Percentiles rank a stretch among this genome's conserved stretches.
Conservation (phyloP, 37 sponge, comb jelly and placozoan species). For the Mnemiopsis leidyi region DNA sequence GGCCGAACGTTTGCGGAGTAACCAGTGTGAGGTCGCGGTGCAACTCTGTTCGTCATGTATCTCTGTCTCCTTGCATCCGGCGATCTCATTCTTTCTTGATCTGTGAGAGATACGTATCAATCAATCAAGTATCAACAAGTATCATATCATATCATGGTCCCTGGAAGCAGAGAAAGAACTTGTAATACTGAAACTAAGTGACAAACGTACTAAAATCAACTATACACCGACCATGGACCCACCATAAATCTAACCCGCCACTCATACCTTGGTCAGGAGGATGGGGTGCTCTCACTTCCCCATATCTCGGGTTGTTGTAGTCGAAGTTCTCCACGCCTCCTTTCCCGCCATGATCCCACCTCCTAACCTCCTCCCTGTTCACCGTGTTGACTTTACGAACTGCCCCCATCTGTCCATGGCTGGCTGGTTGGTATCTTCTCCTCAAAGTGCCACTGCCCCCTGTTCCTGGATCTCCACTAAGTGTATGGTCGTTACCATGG, state of each 20-base stretch:
- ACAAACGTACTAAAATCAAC: no score
- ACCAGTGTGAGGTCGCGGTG: no score
- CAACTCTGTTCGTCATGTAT: background rate
- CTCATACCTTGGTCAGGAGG: background rate
- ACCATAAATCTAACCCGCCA: background rate
- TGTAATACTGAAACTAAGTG: no score
- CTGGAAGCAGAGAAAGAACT: no score
- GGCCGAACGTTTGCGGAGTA: no score
- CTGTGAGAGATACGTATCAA: no score
- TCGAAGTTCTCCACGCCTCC: background rate
- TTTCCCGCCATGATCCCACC: background rate
- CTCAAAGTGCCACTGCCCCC: background rate
- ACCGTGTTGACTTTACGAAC: background rate
- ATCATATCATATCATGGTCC: no score
- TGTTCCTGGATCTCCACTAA: background rate
- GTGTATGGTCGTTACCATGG: background rate
- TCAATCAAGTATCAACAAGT: no score
- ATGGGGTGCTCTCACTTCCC: background rate
- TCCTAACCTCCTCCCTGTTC: background rate
- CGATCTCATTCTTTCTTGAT: background rate
- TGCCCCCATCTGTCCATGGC: background rate
- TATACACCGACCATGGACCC: no score
- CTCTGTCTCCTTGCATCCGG: background rate
- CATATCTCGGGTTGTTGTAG: background rate
- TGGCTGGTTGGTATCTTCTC: constrained; percentile 17